Base-by-base conservation (phyloP, 2,888 invertebrate species). In the Dusona sp. region DNA sequence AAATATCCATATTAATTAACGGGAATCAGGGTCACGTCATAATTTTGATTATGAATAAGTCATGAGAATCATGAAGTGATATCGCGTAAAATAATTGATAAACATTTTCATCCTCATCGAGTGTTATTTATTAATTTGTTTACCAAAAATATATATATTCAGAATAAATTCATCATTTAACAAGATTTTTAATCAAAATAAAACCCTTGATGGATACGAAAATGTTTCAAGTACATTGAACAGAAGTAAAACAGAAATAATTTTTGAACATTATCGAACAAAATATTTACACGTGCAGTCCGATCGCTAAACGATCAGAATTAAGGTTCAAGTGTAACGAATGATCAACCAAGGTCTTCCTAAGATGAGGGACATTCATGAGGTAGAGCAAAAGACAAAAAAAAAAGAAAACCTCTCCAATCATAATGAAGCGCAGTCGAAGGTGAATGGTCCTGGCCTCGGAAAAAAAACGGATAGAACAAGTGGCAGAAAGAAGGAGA, bases 401-500 rank as follows among this genome's bases (percentile, higher is more conserved):
- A 64, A 77, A 67, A 79, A 73, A 80, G 70, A 54, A 73, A 68
- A 45, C 38, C 57, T 57, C 57, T 61, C 65, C 61, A 38, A 22
- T 75, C 65, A 64, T 48, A 79, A 72, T 65, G 82, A 81, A 85
- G 61, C 79, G 70, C 45, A 54, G 51, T 77, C 16, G 85, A 83
- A 87, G 85, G 85, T 80, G 70, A 87, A 74, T 51, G 75, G 64
- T 83, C 79, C 77, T 11, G 70, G 36, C 83, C 87, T 85, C 73
- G 85, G 25, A 73, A 78, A 80, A 51, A 64, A 72, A 68, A 25
- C 51, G 25, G 51, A 8, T 45, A 57, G 33, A 11, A 6, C 11
- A 33, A 70, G 25, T 16, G 68, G 13, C 16, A 11, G 45, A 57
- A n/a, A 25, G 51, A 38, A 22, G 54, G 38, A 78, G 36, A 67